Conservation (phyloP, 2,113 vertebrate genomes). For the Sylvilagus bachmani region DNA sequence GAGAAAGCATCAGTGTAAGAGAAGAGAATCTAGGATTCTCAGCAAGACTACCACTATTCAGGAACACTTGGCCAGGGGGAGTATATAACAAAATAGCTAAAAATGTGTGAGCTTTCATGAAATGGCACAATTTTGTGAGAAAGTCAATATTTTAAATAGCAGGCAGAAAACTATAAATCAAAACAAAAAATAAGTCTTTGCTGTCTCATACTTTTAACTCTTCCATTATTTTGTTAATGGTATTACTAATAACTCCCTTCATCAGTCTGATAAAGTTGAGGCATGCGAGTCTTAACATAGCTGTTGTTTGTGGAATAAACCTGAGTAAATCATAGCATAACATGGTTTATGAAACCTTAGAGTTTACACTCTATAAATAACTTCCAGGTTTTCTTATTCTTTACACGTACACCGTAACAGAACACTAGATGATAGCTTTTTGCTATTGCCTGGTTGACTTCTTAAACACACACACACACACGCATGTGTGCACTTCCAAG, state of each 20-base stretch:
- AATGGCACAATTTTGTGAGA: background rate
- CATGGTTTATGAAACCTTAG: conserved; percentile 88
- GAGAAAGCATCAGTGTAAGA: background rate
- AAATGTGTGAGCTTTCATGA: background rate
- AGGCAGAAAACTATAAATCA: background rate
- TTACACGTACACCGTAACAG: conserved; percentile 88
- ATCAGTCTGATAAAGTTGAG: conserved; percentile 55
- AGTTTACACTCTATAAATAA: conserved; percentile 89
- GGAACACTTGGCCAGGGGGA: background rate
- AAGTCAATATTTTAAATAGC: background rate
- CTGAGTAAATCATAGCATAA: conserved; percentile 85
- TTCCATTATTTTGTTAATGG: conserved; percentile 30
- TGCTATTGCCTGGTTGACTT: conserved; percentile 88
- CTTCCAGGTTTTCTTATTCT: conserved; percentile 88
- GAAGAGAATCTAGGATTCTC: background rate
- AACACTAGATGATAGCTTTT: conserved; percentile 89
- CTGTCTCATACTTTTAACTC: background rate
- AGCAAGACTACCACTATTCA: background rate
- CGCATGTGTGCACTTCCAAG: conserved; percentile 77
- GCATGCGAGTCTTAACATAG: conserved; percentile 74
- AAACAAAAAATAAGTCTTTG: conserved; percentile 40
- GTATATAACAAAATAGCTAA: background rate
- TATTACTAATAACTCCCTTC: conserved; percentile 54
- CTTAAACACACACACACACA: conserved; percentile 79
- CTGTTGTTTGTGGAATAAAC: conserved; percentile 59